phyloP scores from a whole-genome alignment of 2,888 invertebrate genomes.

The Cataglyphis albicans region DNA sequence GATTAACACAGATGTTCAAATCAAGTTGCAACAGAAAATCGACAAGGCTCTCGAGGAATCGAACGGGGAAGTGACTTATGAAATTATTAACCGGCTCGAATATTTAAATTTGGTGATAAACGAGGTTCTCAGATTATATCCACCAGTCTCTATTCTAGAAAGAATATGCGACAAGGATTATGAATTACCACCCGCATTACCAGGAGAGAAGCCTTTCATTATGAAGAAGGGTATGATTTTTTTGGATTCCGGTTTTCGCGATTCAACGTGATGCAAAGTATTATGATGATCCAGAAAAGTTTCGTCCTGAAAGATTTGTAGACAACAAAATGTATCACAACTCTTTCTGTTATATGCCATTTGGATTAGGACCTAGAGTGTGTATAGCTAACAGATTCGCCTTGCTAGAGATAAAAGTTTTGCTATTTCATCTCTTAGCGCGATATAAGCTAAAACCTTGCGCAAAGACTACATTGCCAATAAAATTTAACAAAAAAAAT shows the following conservation, averaged over 20 bases:
- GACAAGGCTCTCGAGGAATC: constrained; percentile 77
- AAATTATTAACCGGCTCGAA: constrained; percentile 85
- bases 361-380: constrained; percentile 82
- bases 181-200: constrained; percentile 75
- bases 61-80: constrained; percentile 83
- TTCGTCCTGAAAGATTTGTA: constrained; percentile 85
- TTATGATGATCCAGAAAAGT: constrained; percentile 83
- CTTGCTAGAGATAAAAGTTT: constrained; percentile 70
- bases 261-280: constrained; percentile 82
- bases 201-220: constrained; percentile 74
- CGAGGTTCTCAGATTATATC: constrained; percentile 79
- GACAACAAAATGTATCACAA: constrained; percentile 79
- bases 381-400: constrained; percentile 80
- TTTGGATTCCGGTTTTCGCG: constrained; percentile 79
- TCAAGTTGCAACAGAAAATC: constrained; percentile 83
- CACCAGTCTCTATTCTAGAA: constrained; percentile 76
- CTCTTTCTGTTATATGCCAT: constrained; percentile 80
- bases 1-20: constrained; percentile 85
- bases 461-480: constrained; percentile 84
- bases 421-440: constrained; percentile 67
- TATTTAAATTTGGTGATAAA: constrained; percentile 87
- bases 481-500: constrained; percentile 71
- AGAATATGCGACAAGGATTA: constrained; percentile 77
- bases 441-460: constrained; percentile 76
- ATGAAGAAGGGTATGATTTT: constrained; percentile 76